A percentile compares a stretch with the other conserved stretches of the same genome.
Evolutionary conservation across 2,113 vertebrate genomes (phyloP).

Genomic region (Mastomys coucha): DNA sequence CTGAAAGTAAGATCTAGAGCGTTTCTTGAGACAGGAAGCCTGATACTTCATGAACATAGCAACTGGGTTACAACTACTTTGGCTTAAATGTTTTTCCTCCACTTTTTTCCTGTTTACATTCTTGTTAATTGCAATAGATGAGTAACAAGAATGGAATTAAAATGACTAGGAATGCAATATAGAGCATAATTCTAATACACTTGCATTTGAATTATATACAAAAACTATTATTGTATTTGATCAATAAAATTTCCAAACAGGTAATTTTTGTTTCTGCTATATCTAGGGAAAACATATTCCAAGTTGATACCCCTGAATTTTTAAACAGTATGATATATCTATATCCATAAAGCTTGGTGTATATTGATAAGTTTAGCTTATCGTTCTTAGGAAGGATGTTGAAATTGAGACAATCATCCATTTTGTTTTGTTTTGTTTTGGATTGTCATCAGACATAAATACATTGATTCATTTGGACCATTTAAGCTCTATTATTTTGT

Average conservation of each 20-base stretch:
- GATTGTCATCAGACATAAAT: neutral
- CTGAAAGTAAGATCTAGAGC: neutral
- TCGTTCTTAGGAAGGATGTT: neutral
- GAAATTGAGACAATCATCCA: neutral
- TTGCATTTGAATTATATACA: conserved; percentile 16
- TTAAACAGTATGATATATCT: neutral
- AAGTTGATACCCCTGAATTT: neutral
- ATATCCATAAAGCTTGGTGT: neutral
- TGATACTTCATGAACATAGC: neutral
- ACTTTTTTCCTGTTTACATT: conserved; percentile 33
- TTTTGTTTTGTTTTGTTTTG: conserved; percentile 39
- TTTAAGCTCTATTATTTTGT: neutral
- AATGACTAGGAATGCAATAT: neutral
- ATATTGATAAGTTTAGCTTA: neutral
- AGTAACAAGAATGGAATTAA: neutral
- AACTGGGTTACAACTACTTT: neutral
- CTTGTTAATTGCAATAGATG: neutral
- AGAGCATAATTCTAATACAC: conserved; percentile 25
- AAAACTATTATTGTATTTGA: neutral
- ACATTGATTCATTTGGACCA: neutral
- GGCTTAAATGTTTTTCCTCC: neutral
- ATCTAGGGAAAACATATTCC: neutral
- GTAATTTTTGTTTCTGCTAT: neutral
- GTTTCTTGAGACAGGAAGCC: neutral
- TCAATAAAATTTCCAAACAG: conserved; percentile 5